Base-by-base conservation (phyloP, 2,113 vertebrate species). In the Paedocypris sp. region DNA sequence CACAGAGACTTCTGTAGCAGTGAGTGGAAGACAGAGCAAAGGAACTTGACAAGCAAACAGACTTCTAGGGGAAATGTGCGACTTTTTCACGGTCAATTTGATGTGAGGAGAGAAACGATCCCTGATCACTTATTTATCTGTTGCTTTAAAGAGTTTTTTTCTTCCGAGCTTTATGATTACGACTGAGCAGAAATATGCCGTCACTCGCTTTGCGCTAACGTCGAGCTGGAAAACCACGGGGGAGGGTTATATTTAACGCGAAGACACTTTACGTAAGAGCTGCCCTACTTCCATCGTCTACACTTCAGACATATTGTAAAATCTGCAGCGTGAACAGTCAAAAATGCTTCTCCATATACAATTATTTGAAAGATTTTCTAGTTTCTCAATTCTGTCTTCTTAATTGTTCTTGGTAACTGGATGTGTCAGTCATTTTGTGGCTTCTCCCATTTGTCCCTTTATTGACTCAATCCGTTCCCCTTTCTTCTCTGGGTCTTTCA, bases 41-140 rank as follows among this genome's bases (percentile, higher is more conserved):
- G 12, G 9, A 11, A 1, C 22, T 38, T 43, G 45, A 32, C 66
- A 28, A 25, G 20, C 10, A 4, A 43, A 23, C 36, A 9, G 12
- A 32, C 29, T 49, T 56, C 29, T 15, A 35, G 15, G 26, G 22
- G 42, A 66, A 15, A 60, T 64, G 39, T 53, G 48, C 23, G 41
- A 46, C 29, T 26, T 29, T n/a, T 47, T 38, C 50, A 33, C 29
- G 35, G 19, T 28, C 19, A 33, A 36, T 12, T 3, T 51, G 36
- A 52, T 29, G 56, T 18, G 20, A 9, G 36, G 39, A 62, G 41
- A 51, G 68, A n/a, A n/a, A 38, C 43, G 57, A 53, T 70, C 60
- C 62, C 57, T 52, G 29, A 69, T 77, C 41, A 77, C 61, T 75
- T 69, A 73, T 75, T 77, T 48, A 77, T 70, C 64, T 46, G 12